These are phyloP conservation scores for Iguana delicatissima DNA, from an alignment of 2,797 vertebrate species.

Conservation along the genomic window DNA sequence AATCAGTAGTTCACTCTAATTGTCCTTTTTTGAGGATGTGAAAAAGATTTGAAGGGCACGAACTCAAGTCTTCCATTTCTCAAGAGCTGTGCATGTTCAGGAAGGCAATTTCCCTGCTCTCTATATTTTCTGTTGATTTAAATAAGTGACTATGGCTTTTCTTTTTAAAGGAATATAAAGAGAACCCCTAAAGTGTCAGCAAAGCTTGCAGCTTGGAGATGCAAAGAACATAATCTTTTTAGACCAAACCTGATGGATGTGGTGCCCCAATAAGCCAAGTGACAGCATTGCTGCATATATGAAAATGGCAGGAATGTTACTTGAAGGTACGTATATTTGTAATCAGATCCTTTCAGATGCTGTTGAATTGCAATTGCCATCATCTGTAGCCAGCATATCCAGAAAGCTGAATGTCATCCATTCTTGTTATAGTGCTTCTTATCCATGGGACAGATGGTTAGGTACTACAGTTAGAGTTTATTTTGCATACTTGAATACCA, in stretches of 20 bases:
- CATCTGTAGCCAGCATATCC: no score
- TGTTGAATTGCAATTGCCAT: no score
- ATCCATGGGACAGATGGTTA: background rate
- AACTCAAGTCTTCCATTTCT: background rate
- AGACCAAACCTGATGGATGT: slow-evolving; percentile 98
- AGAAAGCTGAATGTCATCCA: no score
- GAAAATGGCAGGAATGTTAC: slow-evolving; percentile 99
- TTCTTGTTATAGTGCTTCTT: background rate
- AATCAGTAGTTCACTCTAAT: background rate
- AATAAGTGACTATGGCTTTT: slow-evolving; percentile 38
- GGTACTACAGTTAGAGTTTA: background rate
- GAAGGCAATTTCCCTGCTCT: background rate
- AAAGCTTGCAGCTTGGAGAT: no score
- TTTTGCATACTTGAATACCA: background rate
- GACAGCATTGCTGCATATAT: slow-evolving; percentile 96
- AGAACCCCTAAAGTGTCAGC: slow-evolving; percentile 97
- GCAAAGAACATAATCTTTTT: no score
- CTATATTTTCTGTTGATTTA: background rate
- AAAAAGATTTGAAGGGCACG: background rate
- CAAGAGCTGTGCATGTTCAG: background rate
- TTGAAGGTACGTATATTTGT: slow-evolving; percentile 87
- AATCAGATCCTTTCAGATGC: no score
- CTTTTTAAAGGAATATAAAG: slow-evolving; percentile 90
- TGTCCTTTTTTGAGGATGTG: background rate
- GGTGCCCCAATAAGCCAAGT: slow-evolving; percentile 92